Percentiles rank a stretch among this genome's conserved stretches.
Conservation (phyloP, 35 echinoderm and acorn worm genomes). For the Nesometra sesokonis region DNA sequence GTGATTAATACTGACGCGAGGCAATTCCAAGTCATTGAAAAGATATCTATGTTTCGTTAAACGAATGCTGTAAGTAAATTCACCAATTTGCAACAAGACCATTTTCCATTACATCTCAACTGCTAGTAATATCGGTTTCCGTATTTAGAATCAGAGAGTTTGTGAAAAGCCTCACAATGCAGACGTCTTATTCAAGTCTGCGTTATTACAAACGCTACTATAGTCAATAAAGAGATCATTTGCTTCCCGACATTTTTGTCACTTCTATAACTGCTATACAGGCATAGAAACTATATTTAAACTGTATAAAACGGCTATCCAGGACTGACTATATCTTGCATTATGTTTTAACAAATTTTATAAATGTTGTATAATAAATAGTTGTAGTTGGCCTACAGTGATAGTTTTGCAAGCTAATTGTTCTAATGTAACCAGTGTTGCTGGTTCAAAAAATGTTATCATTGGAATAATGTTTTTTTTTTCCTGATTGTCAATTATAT, state of each 20-base stretch:
- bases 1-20: neutral
- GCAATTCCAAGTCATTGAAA: neutral
- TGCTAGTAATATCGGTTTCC: neutral
- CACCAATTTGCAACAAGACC: neutral
- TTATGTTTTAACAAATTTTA: too few relatives aligned
- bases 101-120: neutral
- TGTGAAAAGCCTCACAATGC: neutral
- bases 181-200: neutral
- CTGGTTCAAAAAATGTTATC: neutral
- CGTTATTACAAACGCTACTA: neutral
- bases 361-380: too few relatives aligned
- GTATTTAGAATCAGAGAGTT: neutral
- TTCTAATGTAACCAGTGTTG: too few relatives aligned
- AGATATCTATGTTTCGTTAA: constrained; percentile 1
- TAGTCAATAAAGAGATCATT: neutral
- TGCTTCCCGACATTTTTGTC: too few relatives aligned
- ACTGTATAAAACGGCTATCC: too few relatives aligned
- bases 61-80: neutral
- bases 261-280: too few relatives aligned
- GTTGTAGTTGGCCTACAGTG: too few relatives aligned
- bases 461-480: neutral
- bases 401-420: too few relatives aligned
- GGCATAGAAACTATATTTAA: too few relatives aligned
- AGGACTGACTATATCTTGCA: too few relatives aligned
- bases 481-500: neutral